Evolutionary conservation across 2,113 vertebrate genomes (phyloP).

Genomic region (Python bivittatus): DNA sequence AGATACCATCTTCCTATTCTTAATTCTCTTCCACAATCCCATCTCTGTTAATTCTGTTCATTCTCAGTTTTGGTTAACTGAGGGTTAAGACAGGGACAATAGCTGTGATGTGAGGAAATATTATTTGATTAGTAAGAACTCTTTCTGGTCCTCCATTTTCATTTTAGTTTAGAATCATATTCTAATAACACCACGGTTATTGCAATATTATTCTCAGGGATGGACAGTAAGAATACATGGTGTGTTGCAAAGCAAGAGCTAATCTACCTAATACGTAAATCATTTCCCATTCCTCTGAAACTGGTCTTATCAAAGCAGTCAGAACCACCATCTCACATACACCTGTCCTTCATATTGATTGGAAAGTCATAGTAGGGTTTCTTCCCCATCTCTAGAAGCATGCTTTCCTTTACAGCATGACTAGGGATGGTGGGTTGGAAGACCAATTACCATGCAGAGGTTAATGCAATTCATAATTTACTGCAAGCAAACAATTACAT

Average conservation of each 20-base stretch:
- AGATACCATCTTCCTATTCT: background rate
- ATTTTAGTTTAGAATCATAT: background rate
- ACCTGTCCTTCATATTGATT: background rate
- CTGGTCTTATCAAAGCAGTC: background rate
- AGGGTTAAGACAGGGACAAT: no score
- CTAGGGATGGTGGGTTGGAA: no score
- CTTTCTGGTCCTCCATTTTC: background rate
- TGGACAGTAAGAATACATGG: background rate
- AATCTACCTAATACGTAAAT: background rate
- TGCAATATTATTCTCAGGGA: background rate
- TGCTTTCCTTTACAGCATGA: background rate
- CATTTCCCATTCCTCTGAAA: background rate
- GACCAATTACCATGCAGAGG: background rate
- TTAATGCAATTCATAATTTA: background rate
- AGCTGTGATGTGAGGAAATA: background rate
- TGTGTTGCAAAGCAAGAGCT: background rate
- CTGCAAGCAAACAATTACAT: no score
- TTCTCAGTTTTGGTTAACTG: background rate
- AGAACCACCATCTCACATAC: background rate
- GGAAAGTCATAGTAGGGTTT: background rate
- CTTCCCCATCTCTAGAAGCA: background rate
- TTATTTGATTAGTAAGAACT: no score
- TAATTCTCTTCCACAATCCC: background rate
- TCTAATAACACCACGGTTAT: background rate
- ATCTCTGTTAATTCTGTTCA: background rate